These are phyloP conservation scores for Naja naja DNA, from an alignment of 2,113 vertebrate genomes.

Conservation along the genomic window DNA sequence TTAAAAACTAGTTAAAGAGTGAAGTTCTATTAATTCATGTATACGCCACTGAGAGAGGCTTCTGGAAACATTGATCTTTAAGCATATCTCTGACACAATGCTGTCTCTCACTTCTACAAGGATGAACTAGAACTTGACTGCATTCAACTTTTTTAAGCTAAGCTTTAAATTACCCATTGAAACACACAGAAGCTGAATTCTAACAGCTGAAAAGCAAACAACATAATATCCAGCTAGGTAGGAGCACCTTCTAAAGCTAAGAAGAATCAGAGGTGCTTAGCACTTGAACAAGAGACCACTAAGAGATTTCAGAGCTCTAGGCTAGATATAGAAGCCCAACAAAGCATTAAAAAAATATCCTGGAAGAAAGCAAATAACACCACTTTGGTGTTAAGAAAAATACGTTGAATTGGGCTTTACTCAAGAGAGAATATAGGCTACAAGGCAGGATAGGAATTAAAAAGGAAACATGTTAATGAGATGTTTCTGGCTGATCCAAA, in stretches of 20 bases:
- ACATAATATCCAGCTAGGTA: background rate
- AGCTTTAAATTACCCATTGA: background rate
- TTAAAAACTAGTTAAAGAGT: background rate
- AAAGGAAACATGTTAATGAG: background rate
- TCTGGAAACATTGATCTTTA: background rate
- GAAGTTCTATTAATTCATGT: background rate
- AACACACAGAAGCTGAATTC: background rate
- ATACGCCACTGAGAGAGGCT: background rate
- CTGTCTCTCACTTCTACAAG: background rate
- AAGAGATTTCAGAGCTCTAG: background rate
- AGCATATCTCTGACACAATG: background rate
- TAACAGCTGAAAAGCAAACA: background rate
- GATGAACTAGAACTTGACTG: background rate
- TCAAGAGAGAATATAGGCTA: background rate
- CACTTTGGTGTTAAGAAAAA: background rate
- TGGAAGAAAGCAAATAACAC: background rate
- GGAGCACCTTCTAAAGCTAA: background rate
- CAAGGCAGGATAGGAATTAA: background rate
- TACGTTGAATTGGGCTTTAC: background rate
- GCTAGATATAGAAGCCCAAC: background rate
- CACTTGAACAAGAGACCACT: background rate
- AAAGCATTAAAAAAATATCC: background rate
- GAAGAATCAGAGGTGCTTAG: background rate
- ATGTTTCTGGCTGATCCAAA: background rate
- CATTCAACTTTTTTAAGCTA: background rate